A percentile compares a stretch with the other conserved stretches of the same genome.
Evolutionary conservation across 2,888 invertebrate species (phyloP).

Genomic region (Euzophera pinguis): DNA sequence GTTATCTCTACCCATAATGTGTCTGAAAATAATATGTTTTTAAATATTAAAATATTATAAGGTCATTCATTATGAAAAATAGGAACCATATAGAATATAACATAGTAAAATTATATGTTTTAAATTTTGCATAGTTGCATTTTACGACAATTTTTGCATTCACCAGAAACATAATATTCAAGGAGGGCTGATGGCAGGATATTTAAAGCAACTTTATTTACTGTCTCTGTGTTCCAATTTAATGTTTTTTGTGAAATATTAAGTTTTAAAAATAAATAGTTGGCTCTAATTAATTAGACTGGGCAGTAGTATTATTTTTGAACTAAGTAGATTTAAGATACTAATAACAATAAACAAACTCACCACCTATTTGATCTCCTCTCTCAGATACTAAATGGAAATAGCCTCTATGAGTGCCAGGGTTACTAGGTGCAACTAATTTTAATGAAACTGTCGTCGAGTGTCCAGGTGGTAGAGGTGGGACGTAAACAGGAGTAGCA

Average conservation of each 20-base stretch:
- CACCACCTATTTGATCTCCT: slow-evolving; percentile 96
- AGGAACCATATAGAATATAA: background rate
- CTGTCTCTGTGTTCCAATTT: no score
- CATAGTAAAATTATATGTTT: no score
- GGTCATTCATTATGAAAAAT: no score
- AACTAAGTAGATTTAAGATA: background rate
- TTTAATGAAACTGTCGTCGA: slow-evolving; percentile 87
- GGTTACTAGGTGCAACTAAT: slow-evolving; percentile 86
- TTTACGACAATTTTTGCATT: no score
- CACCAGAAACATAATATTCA: no score
- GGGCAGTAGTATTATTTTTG: no score
- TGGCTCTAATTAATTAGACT: no score
- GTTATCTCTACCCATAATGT: slow-evolving; percentile 89
- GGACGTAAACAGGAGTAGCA: slow-evolving; percentile 80
- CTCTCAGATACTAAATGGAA: slow-evolving; percentile 94
- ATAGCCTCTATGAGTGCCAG: slow-evolving; percentile 90
- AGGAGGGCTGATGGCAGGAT: no score
- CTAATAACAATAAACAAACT: slow-evolving; percentile 17
- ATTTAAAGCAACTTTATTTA: no score
- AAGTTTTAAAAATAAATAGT: no score
- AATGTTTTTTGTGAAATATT: no score
- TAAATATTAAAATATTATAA: background rate
- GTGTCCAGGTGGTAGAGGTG: slow-evolving; percentile 87
- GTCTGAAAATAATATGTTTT: slow-evolving; percentile 73
- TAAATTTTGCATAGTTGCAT: no score